Percentiles rank a stretch among this genome's conserved stretches.
phyloP scores from a whole-genome alignment of 2,797 vertebrate species.

The Orientallactaga sibirica region DNA sequence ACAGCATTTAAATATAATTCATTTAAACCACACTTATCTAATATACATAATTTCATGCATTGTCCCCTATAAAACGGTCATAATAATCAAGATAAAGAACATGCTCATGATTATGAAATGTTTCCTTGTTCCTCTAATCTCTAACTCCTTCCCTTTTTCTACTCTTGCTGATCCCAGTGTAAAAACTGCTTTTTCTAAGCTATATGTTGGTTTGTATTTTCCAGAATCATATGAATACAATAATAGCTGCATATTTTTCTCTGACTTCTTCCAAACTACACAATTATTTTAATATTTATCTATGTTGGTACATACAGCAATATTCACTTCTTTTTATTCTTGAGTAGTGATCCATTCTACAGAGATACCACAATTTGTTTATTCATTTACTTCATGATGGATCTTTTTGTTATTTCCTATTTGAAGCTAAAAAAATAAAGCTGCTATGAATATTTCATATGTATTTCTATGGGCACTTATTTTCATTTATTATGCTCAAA shows the following conservation, averaged over 20 bases:
- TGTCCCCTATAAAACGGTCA: slow-evolving; percentile 5
- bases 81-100: neutral
- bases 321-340: too few relatives aligned
- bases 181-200: neutral
- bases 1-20: neutral
- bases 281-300: neutral
- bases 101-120: neutral
- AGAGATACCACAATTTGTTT: too few relatives aligned
- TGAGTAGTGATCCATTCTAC: too few relatives aligned
- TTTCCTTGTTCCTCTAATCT: neutral
- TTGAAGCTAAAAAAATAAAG: too few relatives aligned
- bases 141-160: neutral
- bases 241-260: neutral
- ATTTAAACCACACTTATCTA: slow-evolving; percentile 4
- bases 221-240: neutral
- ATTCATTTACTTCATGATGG: too few relatives aligned
- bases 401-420: too few relatives aligned
- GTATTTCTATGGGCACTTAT: neutral
- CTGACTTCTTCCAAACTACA: neutral
- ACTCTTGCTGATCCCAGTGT: neutral
- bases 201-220: neutral
- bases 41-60: neutral
- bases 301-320: too few relatives aligned
- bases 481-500: neutral
- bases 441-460: too few relatives aligned